Base-by-base conservation (phyloP, 2,888 invertebrate species). In the Lasioglossum zephyrum region DNA sequence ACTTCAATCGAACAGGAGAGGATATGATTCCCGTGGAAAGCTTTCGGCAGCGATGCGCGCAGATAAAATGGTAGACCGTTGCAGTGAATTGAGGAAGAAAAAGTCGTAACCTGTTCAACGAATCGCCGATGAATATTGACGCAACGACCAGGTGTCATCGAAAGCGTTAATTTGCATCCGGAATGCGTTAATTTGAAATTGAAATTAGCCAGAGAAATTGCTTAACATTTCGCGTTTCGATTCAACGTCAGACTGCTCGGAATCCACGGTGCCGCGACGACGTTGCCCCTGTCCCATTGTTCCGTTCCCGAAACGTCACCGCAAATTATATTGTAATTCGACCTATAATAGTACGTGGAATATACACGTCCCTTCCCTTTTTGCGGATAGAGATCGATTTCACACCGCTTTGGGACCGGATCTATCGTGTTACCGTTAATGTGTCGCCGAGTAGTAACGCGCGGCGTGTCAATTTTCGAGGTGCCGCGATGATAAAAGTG, bases 151-250 rank as follows among this genome's bases (percentile, higher is more conserved):
- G 66, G 31, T 66, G 31, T 72, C 84, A 44, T 5, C 53, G 53
- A 18, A 83, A 73, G 31, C 53, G 83, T 79, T 79, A 53, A 85
- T 85, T 85, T 85, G 84, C 84, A 85, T 85, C 53, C 73, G 63
- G 79, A 75, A 66, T 53, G 84, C 83, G 75, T 85, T 83, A 83
- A 85, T 85, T 83, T 85, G 83, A 85, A 85, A 85, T 85, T 85
- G 84, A 85, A 85, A 85, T 85, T 73, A 83, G 72, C 72, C 83
- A 57, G 63, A 83, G 85, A 83, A 79, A 85, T 85, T 79, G 85
- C 84, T 85, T 79, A 79, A 85, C 85, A 73, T 83, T 79, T 73
- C 84, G 79, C 83, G 84, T 84, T 78, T 75, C 82, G 82, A 63
- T 75, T 5, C 22, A 5, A 47, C 53, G 63, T 79, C 57, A 47